These are phyloP conservation scores for Fragum sueziense DNA, from an alignment of 2,888 invertebrate genomes.

Conservation along the genomic window DNA sequence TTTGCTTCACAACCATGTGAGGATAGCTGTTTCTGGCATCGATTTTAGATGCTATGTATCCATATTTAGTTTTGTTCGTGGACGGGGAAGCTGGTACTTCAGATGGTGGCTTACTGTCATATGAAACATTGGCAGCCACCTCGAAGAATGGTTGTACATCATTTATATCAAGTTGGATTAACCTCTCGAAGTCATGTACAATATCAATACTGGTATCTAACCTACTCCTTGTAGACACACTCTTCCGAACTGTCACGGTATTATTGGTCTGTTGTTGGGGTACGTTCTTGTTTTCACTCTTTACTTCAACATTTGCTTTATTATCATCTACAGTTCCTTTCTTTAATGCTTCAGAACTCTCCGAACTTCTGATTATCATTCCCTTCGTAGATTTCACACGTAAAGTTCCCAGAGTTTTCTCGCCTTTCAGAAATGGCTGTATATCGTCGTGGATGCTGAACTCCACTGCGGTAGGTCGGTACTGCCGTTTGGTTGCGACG, in stretches of 20 bases:
- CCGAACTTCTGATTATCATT: not conserved
- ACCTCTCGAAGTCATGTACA: constrained; percentile 7
- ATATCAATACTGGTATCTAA: constrained; percentile 1
- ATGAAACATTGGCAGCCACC: constrained; percentile 3
- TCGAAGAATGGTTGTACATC: constrained; percentile 6
- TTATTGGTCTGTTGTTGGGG: not conserved
- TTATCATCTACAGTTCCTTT: not conserved
- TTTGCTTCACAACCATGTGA: not conserved
- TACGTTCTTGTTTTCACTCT: not conserved
- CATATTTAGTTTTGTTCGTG: not conserved
- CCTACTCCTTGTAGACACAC: not conserved
- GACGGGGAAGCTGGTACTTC: too few species aligned
- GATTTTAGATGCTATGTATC: not conserved
- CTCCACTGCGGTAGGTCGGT: constrained; percentile 35
- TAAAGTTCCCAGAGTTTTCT: constrained; percentile 3
- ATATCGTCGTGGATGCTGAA: constrained; percentile 31
- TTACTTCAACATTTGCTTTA: not conserved
- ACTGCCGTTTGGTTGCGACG: constrained; percentile 31
- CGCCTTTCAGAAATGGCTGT: constrained; percentile 16
- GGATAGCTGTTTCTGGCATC: not conserved
- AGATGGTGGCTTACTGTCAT: not conserved
- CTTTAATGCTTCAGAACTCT: not conserved
- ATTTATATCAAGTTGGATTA: constrained; percentile 5
- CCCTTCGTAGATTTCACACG: not conserved
- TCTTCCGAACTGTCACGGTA: not conserved